Percentiles rank a stretch among this genome's conserved stretches.
Conservation (phyloP, 2,888 invertebrate species). For the Caenorhabditis japonica region DNA sequence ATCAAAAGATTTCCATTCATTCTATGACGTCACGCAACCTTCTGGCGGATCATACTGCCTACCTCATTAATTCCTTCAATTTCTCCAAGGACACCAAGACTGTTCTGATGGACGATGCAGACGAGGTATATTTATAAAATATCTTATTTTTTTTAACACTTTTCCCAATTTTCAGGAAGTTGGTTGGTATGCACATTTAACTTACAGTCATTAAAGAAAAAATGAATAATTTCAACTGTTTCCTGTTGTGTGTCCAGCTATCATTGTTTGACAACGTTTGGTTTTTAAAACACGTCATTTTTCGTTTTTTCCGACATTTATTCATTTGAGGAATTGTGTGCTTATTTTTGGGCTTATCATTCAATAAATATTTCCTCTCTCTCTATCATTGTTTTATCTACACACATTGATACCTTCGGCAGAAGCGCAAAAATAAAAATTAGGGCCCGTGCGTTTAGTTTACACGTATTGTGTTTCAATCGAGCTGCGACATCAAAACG, state of each 20-base stretch:
- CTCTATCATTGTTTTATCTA: no score
- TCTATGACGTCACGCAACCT: slow-evolving; percentile 13
- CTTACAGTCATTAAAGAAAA: slow-evolving; percentile 26
- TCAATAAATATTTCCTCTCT: no score
- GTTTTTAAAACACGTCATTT: slow-evolving; percentile 20
- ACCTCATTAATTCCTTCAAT: slow-evolving; percentile 11
- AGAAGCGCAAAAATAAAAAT: no score
- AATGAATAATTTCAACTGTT: background rate
- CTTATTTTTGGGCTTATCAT: no score
- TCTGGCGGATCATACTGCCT: slow-evolving; percentile 19
- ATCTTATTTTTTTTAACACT: background rate
- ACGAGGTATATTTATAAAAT: slow-evolving; percentile 20
- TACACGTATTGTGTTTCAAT: no score
- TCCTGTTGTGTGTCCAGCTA: slow-evolving; percentile 22
- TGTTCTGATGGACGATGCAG: slow-evolving; percentile 33
- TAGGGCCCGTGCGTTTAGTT: no score
- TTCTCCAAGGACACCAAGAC: slow-evolving; percentile 18
- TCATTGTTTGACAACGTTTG: slow-evolving; percentile 30
- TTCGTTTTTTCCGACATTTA: background rate
- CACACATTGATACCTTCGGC: no score
- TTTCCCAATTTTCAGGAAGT: slow-evolving; percentile 34
- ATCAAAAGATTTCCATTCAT: slow-evolving; percentile 19
- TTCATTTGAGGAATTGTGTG: no score
- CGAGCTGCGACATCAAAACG: no score
- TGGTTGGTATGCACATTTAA: slow-evolving; percentile 29